These are phyloP conservation scores for Drosophila orena DNA, from an alignment of 1,140 invertebrate genomes.

Conservation along the genomic window DNA sequence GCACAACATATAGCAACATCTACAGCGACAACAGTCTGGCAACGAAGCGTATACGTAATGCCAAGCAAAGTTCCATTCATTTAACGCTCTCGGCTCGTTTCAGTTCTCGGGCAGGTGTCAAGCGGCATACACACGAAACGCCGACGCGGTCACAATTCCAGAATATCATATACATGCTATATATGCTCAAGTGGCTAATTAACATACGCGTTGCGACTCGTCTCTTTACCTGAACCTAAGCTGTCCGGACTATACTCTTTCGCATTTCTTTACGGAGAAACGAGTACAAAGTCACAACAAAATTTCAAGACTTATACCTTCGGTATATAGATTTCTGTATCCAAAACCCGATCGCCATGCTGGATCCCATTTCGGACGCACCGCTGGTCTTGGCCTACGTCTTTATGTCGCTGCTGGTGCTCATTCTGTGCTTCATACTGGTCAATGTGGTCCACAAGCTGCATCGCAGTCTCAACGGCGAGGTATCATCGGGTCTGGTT, in stretches of 20 bases:
- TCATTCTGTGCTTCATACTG: constrained; percentile 79
- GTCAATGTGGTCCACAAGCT: constrained; percentile 80
- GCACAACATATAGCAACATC: constrained; percentile 12
- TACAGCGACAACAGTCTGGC: constrained; percentile 37
- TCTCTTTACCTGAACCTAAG: constrained; percentile 31
- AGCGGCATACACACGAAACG: constrained; percentile 46
- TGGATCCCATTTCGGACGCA: constrained; percentile 77
- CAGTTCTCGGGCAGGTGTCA: constrained; percentile 65
- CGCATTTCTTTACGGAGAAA: constrained; percentile 7
- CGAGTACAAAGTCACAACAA: constrained; percentile 11
- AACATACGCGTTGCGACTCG: constrained; percentile 28
- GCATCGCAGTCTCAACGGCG: constrained; percentile 57
- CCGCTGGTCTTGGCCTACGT: constrained; percentile 78
- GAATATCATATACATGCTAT: constrained; percentile 33
- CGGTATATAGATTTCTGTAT: constrained; percentile 6
- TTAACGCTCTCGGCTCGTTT: constrained; percentile 45
- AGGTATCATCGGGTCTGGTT: constrained; percentile 4
- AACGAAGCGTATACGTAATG: constrained; percentile 61
- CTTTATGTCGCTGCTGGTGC: constrained; percentile 75
- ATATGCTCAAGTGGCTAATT: constrained; percentile 44
- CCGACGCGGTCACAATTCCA: constrained; percentile 39
- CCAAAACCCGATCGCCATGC: constrained; percentile 44
- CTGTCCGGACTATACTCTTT: constrained; percentile 17
- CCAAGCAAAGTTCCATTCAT: constrained; percentile 53
- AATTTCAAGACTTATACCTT: constrained; percentile 6